Evolutionary conservation across 2,113 vertebrate genomes (phyloP).

Genomic region (Amazona vittata): DNA sequence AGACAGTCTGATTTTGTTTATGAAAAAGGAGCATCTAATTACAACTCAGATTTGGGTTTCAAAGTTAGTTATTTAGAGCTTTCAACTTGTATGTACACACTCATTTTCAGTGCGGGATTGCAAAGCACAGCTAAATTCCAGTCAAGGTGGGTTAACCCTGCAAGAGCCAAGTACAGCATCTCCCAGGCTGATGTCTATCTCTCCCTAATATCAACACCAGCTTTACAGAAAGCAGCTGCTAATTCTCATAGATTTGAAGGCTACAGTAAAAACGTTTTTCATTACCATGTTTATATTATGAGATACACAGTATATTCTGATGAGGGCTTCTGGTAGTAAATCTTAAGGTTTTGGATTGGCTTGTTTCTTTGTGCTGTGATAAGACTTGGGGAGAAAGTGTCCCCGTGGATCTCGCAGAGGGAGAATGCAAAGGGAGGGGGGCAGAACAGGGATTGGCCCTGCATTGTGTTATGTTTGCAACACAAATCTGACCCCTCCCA

Average conservation of each 20-base stretch:
- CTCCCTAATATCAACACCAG: neutral
- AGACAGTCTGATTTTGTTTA: conserved; percentile 52
- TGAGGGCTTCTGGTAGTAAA: conserved; percentile 55
- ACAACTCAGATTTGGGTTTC: conserved; percentile 25
- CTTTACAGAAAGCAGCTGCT: conserved; percentile 51
- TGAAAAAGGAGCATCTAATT: conserved; percentile 20
- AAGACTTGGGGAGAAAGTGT: neutral
- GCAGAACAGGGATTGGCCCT: neutral
- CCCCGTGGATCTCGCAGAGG: neutral
- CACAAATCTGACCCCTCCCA: neutral
- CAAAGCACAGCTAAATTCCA: neutral
- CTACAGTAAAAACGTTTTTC: neutral
- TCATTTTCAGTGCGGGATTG: neutral
- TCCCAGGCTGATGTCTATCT: neutral
- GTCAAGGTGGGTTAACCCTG: neutral
- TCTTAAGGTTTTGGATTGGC: conserved; percentile 2
- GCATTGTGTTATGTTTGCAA: neutral
- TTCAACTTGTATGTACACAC: neutral
- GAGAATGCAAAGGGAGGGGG: neutral
- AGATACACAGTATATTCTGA: conserved; percentile 44
- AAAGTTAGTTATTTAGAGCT: conserved; percentile 17
- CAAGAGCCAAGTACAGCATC: neutral
- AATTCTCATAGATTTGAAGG: conserved; percentile 24
- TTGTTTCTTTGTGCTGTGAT: neutral
- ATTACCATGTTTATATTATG: conserved; percentile 60